Percentiles rank a stretch among this genome's conserved stretches.
These are phyloP conservation scores for Oxygymnocypris stewartii DNA, from an alignment of 2,113 vertebrate genomes.

Conservation along the genomic window DNA sequence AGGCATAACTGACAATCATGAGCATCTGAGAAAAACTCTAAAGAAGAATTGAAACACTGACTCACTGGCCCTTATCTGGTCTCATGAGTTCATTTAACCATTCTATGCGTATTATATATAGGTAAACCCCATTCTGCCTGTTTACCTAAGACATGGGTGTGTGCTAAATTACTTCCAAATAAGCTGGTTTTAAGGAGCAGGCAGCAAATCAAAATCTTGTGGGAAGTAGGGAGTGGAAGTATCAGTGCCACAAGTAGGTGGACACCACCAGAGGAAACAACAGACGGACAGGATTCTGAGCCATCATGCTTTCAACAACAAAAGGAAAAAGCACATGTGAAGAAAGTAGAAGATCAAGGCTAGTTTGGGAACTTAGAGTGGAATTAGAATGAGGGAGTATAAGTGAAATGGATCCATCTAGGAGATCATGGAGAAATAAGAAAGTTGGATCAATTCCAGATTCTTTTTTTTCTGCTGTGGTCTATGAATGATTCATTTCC, in stretches of 20 bases:
- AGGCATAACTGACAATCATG: neutral
- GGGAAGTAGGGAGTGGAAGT: neutral
- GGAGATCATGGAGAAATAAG: neutral
- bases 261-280: neutral
- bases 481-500: neutral
- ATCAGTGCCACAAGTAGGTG: neutral
- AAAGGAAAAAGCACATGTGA: neutral
- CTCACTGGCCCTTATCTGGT: neutral
- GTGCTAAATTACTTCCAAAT: neutral
- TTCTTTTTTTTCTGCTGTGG: neutral
- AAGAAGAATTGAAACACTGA: neutral
- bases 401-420: neutral
- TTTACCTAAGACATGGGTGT: neutral
- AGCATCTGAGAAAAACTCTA: neutral
- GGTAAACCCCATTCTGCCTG: neutral
- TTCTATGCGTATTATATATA: neutral
- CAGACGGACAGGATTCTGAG: neutral
- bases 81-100: neutral
- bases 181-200: neutral
- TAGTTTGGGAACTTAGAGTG: neutral
- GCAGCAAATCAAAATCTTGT: neutral
- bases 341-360: neutral
- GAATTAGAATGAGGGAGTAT: neutral
- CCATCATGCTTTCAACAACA: neutral
- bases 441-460: neutral